Conservation (phyloP, 2,888 invertebrate species). For the Dryocosmus kuriphilus region DNA sequence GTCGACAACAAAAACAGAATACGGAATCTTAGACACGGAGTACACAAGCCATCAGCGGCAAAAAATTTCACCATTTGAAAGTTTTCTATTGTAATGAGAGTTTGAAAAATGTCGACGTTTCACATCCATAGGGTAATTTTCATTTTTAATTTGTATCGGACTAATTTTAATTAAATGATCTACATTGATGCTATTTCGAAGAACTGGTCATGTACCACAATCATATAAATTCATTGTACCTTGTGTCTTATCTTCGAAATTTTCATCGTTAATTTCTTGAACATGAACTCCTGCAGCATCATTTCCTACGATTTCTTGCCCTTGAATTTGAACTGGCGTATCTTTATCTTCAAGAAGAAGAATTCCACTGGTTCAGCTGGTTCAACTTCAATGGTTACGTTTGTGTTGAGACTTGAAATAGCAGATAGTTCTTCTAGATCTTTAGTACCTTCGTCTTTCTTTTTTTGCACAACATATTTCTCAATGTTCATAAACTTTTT, state of each 20-base stretch:
- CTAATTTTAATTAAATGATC: background rate
- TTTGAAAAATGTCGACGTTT: slow-evolving; percentile 25
- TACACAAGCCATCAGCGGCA: background rate
- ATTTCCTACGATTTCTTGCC: background rate
- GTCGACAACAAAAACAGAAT: background rate
- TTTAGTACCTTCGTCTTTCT: background rate
- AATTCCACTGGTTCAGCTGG: too few relatives aligned
- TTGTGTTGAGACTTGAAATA: background rate
- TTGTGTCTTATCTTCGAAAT: background rate
- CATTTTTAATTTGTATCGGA: background rate
- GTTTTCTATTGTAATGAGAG: slow-evolving; percentile 10
- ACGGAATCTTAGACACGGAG: too few relatives aligned
- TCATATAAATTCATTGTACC: too few relatives aligned
- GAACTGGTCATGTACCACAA: background rate
- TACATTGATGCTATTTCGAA: background rate
- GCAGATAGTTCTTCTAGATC: too few relatives aligned
- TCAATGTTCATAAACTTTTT: too few relatives aligned
- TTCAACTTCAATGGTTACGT: too few relatives aligned
- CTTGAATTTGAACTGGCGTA: too few relatives aligned
- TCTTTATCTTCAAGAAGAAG: background rate
- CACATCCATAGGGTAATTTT: slow-evolving; percentile 15
- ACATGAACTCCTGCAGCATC: too few relatives aligned
- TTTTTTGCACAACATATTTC: too few relatives aligned
- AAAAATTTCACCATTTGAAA: slow-evolving; percentile 27
- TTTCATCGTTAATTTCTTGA: background rate